A percentile compares a stretch with the other conserved stretches of the same genome.
phyloP scores from a whole-genome alignment of 2,888 invertebrate genomes.

The Cosmia trapezina region DNA sequence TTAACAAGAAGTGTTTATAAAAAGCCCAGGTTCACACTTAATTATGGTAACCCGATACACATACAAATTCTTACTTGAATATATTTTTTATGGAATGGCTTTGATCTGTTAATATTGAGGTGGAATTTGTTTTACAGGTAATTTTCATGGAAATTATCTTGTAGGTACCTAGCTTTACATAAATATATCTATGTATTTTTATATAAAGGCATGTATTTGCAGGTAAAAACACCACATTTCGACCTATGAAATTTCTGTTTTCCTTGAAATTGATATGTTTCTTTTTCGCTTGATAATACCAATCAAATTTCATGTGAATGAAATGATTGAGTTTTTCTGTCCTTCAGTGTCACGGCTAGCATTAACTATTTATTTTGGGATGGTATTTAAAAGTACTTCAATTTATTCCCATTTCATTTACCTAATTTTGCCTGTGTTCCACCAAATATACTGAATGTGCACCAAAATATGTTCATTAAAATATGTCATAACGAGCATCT shows the following conservation, averaged over 20 bases:
- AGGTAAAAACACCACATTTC: neutral
- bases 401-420: no score
- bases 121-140: neutral
- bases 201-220: neutral
- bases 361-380: neutral
- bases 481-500: no score
- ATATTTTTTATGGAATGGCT: conserved; percentile 16
- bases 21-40: conserved; percentile 51
- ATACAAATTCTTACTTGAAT: conserved; percentile 32
- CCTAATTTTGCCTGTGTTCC: no score
- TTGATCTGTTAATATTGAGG: conserved; percentile 34
- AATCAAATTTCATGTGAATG: no score
- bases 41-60: conserved; percentile 37
- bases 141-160: neutral
- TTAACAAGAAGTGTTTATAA: conserved; percentile 64
- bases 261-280: neutral
- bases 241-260: neutral
- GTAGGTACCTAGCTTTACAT: neutral
- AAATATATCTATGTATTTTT: neutral
- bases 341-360: neutral
- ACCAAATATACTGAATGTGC: no score
- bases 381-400: no score
- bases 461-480: no score
- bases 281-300: neutral
- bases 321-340: neutral